Evolutionary conservation across 2,113 vertebrate species (phyloP), one percentile per base, ranked within the genome.

Genomic region (Neolamprologus tretocephalus): DNA sequence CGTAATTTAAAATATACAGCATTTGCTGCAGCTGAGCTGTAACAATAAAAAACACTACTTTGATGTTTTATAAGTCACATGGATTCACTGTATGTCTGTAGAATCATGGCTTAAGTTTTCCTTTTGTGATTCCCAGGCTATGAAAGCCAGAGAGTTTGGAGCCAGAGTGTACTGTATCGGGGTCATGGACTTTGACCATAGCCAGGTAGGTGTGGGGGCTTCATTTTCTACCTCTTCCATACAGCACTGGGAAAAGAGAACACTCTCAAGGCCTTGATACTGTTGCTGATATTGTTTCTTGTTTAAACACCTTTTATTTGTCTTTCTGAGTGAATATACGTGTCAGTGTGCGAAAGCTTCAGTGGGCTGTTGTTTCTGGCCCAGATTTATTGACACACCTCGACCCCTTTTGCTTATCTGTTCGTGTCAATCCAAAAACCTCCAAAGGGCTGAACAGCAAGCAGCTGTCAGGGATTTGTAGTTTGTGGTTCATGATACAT

Each of bases 121-220:
- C 58, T 87, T 26, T 81, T 66, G 5, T 86, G 28, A 13, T 66
- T 81, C 19, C 13, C 90, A 99, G 99, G 99, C 98, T 42, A 92
- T 95, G 73, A 87, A 71, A 82, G 97, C 97, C 87, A 96, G 98
- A 93, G 91, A 93, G 2, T 96, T 97, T 79, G 99, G 99, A 81
- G 98, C 98, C 7, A 97, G 97, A 93, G 98, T 99, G 61, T 99
- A 98, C 91, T 99, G 99, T 81, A 97, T 99, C 8, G 99, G 99
- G 1, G 98, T 99, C 86, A 97, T 97, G 80, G 97, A 98, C 95
- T 99, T 99, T 94, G 97, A 98, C 87, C 97, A 97, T 91, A 97
- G 96, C n/a, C 98, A 99, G 97, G 99, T 99, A 96, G 92, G 61
- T 66, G 33, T 37, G 61, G 61, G 12, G 12, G 13, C 26, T 40